Conservation (phyloP, 1,140 invertebrate genomes). For the Oppia nitens region DNA sequence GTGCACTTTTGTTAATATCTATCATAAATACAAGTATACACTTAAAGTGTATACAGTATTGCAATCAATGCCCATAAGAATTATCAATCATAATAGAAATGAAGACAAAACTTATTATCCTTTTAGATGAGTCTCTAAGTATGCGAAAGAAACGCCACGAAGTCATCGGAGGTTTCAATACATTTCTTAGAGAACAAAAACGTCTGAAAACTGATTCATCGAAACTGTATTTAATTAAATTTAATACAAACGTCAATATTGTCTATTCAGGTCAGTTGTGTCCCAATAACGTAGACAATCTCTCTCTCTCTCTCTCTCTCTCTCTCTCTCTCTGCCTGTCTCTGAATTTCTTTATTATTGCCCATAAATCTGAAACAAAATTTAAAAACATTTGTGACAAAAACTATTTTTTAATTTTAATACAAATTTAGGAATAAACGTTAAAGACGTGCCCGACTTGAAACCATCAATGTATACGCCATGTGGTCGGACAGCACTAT, state of each 20-base stretch:
- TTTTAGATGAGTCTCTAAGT: conserved; percentile 10
- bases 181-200: conserved; percentile 4
- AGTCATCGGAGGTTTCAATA: conserved; percentile 8
- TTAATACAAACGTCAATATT: conserved; percentile 4
- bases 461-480: conserved; percentile 1
- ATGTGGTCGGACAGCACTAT: conserved; percentile 3
- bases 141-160: not conserved
- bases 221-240: conserved; percentile 5
- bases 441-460: not conserved
- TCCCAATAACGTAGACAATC: too few species aligned
- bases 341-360: too few species aligned
- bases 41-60: too few species aligned
- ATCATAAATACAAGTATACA: too few species aligned
- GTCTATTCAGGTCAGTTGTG: conserved; percentile 6
- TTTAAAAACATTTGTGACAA: too few species aligned
- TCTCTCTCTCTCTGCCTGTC: too few species aligned
- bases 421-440: not conserved
- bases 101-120: conserved; percentile 19
- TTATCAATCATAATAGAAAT: conserved; percentile 16
- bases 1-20: too few species aligned
- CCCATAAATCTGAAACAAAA: too few species aligned
- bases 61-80: too few species aligned
- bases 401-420: too few species aligned
- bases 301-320: too few species aligned
- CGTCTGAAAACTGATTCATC: not conserved